A percentile compares a stretch with the other conserved stretches of the same genome.
Evolutionary conservation across 2,113 vertebrate species (phyloP).

Genomic region (Grallaria varia): DNA sequence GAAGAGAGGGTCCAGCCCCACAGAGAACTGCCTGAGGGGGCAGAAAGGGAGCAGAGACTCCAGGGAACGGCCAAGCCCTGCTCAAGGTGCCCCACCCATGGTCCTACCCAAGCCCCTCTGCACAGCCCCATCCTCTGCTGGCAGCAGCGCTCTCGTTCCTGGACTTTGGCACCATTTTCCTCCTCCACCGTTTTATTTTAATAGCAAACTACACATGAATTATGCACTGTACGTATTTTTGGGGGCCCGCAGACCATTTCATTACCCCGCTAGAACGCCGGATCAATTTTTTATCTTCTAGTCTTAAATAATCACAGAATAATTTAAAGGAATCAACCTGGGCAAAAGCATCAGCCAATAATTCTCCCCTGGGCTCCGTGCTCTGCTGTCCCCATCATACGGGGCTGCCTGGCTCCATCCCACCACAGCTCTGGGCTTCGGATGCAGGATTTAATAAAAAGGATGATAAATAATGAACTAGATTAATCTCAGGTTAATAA

Average conservation of each 20-base stretch:
- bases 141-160: neutral
- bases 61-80: neutral
- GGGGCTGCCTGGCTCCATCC: neutral
- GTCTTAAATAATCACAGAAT: neutral
- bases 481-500: neutral
- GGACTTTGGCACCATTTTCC: neutral
- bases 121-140: neutral
- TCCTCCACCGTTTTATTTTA: neutral
- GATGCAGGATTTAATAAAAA: neutral
- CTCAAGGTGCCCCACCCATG: accelerated
- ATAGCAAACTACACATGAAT: neutral
- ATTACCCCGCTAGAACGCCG: neutral
- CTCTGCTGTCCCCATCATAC: neutral
- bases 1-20: neutral
- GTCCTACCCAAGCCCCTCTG: neutral
- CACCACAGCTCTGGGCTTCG: neutral
- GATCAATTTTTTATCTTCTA: neutral
- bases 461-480: neutral
- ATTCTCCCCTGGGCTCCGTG: neutral
- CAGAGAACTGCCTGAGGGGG: accelerated
- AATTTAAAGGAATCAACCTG: neutral
- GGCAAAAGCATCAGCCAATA: neutral
- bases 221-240: neutral
- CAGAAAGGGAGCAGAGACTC: neutral
- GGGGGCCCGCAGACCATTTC: neutral